Evolutionary conservation across 37 sponge, comb jelly and placozoan species (phyloP).

Genomic region (Hexactinellida sp.): DNA sequence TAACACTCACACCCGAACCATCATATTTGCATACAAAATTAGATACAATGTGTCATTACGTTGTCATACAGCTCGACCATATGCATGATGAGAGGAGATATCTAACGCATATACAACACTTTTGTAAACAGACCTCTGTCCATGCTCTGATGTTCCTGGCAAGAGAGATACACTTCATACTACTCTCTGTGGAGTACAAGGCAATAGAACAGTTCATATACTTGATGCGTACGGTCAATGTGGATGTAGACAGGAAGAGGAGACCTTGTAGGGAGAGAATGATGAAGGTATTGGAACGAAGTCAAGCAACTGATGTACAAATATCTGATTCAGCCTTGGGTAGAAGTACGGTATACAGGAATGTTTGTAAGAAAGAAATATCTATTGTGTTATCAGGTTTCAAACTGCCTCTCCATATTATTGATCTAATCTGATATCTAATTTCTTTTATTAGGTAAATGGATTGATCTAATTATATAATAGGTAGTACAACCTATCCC

Average conservation of each 20-base stretch:
- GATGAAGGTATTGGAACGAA: slow-evolving; percentile 33
- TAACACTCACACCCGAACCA: not conserved
- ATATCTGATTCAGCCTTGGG: not conserved
- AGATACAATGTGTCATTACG: not conserved
- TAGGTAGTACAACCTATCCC: too few species aligned
- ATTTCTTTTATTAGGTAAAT: too few species aligned
- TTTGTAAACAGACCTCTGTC: slow-evolving; percentile 22
- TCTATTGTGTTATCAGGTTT: not conserved
- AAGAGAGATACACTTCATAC: not conserved
- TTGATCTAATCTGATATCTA: not conserved
- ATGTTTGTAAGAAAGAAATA: not conserved
- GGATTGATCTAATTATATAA: too few species aligned
- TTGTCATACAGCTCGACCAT: slow-evolving; percentile 29
- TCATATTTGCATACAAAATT: not conserved
- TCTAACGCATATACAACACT: slow-evolving; percentile 19
- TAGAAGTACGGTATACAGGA: not conserved
- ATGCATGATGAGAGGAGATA: slow-evolving; percentile 33
- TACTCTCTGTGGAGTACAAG: slow-evolving; percentile 5
- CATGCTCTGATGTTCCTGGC: not conserved
- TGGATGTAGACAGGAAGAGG: slow-evolving; percentile 36
- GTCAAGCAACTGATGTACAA: not conserved
- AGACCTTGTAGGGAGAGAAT: slow-evolving; percentile 44
- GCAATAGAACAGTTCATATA: slow-evolving; percentile 17
- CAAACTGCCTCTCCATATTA: not conserved
- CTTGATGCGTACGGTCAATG: slow-evolving; percentile 28